Evolutionary conservation across 2,797 vertebrate genomes (phyloP), one percentile per base, ranked within the genome.

Genomic region (Ptychadena robeensis): DNA sequence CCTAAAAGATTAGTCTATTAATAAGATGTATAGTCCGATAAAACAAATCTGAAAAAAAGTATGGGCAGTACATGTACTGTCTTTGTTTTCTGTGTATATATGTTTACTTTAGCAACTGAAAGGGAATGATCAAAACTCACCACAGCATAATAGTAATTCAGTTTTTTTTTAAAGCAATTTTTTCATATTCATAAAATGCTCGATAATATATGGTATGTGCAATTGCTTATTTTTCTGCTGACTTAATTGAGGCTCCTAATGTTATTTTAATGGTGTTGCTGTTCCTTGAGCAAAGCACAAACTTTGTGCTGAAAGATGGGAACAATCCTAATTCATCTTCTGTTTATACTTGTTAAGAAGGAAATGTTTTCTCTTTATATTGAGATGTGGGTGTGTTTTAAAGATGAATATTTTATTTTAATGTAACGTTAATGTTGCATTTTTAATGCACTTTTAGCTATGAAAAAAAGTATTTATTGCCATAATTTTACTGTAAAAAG

Each of bases 221-320:
- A 82, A n/a, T 69, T 82, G 53, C 64, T 59, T 77, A 70, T 76
- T 82, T 82, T 82, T 82, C 34, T 77, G 66, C 53, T 76, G 53
- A 64, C 81, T 82, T 82, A 82, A 82, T 70, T 70, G 66, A 70
- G 53, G 40, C 64, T 76, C 35, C 73, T 82, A 82, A 82, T 82
- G 81, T 82, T 70, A 76, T 76, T 82, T 82, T 82, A 82, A 82
- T 82, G 73, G 65, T 71, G 73, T 69, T 77, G 35, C 73, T 77
- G 30, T 82, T 82, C 75, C 73, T 82, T 77, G 73, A 77, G 73
- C 65, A 76, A 77, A 76, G 35, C 65, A 71, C 69, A 77, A 77
- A 75, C 73, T 70, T 82, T 70, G 57, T 64, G 35, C 35, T 72
- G 37, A 71, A 63, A 44, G 22, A 80, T 80, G 34, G 38, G 59